Base-by-base conservation (phyloP, 2,113 vertebrate species). In the Cranoglanis bouderius region DNA sequence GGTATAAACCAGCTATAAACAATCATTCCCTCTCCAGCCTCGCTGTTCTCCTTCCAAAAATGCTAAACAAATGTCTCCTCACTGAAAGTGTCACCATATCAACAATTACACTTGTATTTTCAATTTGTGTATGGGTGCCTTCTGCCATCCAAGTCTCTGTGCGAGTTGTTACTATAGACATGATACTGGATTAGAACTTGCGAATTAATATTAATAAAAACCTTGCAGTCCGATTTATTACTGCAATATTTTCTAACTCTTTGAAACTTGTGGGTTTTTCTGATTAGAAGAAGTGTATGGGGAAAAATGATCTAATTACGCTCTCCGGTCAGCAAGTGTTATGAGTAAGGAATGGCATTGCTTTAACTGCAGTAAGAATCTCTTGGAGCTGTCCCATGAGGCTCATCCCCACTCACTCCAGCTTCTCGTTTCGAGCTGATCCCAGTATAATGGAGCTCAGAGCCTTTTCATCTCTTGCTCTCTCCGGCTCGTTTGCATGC, bases 381-480 rank as follows among this genome's bases (percentile, higher is more conserved):
- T 63, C 59, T 16, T 1, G 24, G 53, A 26, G 82, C 4, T 3
- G 24, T 84, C 81, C 81, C 81, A 61, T 10, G 35, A 40, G 81
- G 38, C 53, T 83, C 81, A 40, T 83, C 55, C 55, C 35, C 55
- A 12, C 35, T 59, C 81, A 16, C 24, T 40, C 81, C 35, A 26
- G 55, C 55, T 83, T 83, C 81, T 61, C 9, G 21, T 40, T 61
- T 61, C 40, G 24, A 83, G 57, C 55, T 18, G 82, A 12, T 63
- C 57, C 82, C 82, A 18, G 82, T 29, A 38, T 61, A 65, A 63
- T 19, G 13, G 57, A 84, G 57, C 53, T 82, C 57, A 10, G 59
- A 63, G 82, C 14, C 59, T 84, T 84, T 84, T 84, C 55, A 63
- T 59, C 49, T 38, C 82, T 89, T 49, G 18, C 83, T 38, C 89